Base-by-base conservation (phyloP, 2,888 invertebrate genomes). In the Sminthurinus aureus region DNA sequence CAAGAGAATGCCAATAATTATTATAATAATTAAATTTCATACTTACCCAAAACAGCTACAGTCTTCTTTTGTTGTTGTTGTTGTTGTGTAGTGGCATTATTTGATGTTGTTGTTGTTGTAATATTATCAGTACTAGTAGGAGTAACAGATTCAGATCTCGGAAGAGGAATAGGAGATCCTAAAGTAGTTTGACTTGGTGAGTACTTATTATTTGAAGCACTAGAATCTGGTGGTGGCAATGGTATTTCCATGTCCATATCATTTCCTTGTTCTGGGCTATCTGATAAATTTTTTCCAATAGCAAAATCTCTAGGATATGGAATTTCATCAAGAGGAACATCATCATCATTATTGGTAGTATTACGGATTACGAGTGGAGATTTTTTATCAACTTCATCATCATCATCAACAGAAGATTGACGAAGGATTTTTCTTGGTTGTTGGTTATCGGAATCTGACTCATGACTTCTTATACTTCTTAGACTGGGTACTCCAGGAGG, bases 11-110 rank as follows among this genome's bases (percentile, higher is more conserved):
- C n/a, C n/a, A n/a, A n/a, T n/a, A n/a, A n/a, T n/a, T n/a, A n/a
- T n/a, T n/a, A n/a, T n/a, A n/a, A n/a, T n/a, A n/a, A n/a, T n/a
- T n/a, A n/a, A n/a, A n/a, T n/a, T n/a, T n/a, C n/a, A n/a, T n/a
- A n/a, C n/a, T n/a, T 90, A 3, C 90, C 90, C 20, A 90, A 86
- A 8, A 90, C 89, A 18, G 87, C 83, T 20, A 81, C 51, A 9
- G 78, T 50, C 74, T 83, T 84, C 51, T 81, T 84, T 26, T 79
- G 79, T n/a, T n/a, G n/a, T n/a, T n/a, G n/a, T n/a, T n/a, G n/a
- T n/a, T n/a, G n/a, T n/a, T n/a, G n/a, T n/a, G n/a, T n/a, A n/a
- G n/a, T n/a, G n/a, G n/a, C n/a, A n/a, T n/a, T n/a, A n/a, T n/a
- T n/a, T n/a, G n/a, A n/a, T n/a, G n/a, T n/a, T n/a, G n/a, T n/a